Percentiles rank a stretch among this genome's conserved stretches.
These are phyloP conservation scores for Pantala flavescens DNA, from an alignment of 1,140 invertebrate species.

Conservation along the genomic window DNA sequence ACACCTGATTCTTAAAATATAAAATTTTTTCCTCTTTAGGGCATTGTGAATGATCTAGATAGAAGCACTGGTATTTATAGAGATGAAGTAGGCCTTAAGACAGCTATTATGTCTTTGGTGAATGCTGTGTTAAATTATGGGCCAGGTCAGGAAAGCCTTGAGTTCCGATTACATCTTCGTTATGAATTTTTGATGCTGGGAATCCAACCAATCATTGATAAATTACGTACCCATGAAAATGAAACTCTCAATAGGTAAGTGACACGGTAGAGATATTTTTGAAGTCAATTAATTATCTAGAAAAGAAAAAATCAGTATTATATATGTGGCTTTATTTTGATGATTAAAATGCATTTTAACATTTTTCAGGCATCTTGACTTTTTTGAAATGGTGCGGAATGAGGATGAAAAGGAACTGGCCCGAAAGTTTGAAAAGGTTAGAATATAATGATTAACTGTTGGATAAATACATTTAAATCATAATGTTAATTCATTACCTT, in stretches of 20 bases:
- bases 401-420: slow-evolving; percentile 94
- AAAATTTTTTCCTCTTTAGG: slow-evolving; percentile 37
- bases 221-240: slow-evolving; percentile 83
- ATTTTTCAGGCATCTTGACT: slow-evolving; percentile 62
- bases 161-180: slow-evolving; percentile 89
- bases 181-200: slow-evolving; percentile 96
- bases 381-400: slow-evolving; percentile 95
- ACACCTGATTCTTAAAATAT: no score
- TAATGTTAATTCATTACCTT: no score
- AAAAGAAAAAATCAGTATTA: no score
- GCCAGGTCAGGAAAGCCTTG: slow-evolving; percentile 87
- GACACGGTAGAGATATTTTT: neutral
- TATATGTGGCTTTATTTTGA: no score
- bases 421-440: slow-evolving; percentile 68
- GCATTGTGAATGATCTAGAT: slow-evolving; percentile 88
- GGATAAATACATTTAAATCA: neutral
- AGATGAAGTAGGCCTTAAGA: slow-evolving; percentile 86
- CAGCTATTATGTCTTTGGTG: slow-evolving; percentile 95
- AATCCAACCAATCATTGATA: slow-evolving; percentile 90
- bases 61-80: slow-evolving; percentile 66
- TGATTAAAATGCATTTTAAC: no score
- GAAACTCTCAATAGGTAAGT: slow-evolving; percentile 72
- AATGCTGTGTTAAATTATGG: slow-evolving; percentile 96
- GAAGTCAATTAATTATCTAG: neutral
- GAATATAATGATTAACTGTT: slow-evolving; percentile 15